Conservation (phyloP, 2,888 invertebrate genomes). For the Hymenopus coronatus region DNA sequence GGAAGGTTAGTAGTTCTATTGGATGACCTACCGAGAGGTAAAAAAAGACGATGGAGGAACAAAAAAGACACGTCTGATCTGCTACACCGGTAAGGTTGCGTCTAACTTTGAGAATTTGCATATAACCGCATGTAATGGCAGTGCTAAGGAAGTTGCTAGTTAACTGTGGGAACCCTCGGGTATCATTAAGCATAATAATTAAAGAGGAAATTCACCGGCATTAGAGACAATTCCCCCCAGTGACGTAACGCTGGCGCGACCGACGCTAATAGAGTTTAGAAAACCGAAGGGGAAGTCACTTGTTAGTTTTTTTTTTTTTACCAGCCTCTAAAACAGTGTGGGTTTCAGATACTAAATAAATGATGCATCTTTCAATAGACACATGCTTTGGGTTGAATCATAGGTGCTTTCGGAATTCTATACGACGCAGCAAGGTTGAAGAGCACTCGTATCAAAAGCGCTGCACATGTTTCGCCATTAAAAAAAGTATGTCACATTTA, state of each 20-base stretch:
- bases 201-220: background rate
- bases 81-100: background rate
- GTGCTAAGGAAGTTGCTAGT: background rate
- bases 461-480: too few species aligned
- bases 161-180: background rate
- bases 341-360: background rate
- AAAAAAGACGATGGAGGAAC: background rate
- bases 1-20: background rate
- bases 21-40: background rate
- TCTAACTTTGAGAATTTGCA: background rate
- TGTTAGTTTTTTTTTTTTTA: background rate
- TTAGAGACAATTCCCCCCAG: background rate
- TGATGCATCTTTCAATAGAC: background rate
- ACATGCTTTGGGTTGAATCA: too few species aligned
- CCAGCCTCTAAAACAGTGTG: background rate
- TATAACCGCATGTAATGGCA: background rate
- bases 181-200: background rate
- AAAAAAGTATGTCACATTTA: too few species aligned
- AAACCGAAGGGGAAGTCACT: background rate
- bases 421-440: background rate
- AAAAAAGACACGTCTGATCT: background rate
- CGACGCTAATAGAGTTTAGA: background rate
- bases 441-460: too few species aligned
- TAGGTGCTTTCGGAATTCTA: background rate
- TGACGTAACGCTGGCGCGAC: background rate